Conservation (phyloP, 2,113 vertebrate species). For the Oncorhynchus nerka region DNA sequence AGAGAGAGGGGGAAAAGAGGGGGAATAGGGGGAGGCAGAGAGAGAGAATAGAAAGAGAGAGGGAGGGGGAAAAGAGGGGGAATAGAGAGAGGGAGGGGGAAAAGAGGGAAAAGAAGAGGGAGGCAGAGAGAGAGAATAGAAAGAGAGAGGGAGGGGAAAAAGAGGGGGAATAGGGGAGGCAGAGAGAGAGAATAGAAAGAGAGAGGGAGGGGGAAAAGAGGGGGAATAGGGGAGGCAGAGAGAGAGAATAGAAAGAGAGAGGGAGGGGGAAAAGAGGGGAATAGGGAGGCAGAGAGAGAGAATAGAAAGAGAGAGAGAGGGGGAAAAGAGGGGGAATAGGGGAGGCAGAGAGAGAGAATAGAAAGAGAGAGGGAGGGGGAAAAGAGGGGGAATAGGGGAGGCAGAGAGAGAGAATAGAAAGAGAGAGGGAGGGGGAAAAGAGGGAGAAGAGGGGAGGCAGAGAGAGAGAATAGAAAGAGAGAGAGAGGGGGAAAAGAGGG, state of each 20-base stretch:
- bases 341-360: neutral
- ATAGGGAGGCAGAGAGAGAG: too few species aligned
- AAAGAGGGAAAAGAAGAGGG: too few species aligned
- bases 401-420: constrained; percentile 6
- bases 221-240: too few species aligned
- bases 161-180: too few species aligned
- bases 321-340: too few species aligned
- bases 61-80: neutral
- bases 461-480: neutral
- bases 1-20: neutral
- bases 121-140: neutral
- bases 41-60: neutral
- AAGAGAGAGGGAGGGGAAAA: neutral
- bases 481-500: neutral
- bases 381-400: too few species aligned
- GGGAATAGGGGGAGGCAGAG: too few species aligned
- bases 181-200: constrained; percentile 3
- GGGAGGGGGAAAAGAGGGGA: neutral
- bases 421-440: neutral
- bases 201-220: neutral
- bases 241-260: neutral
- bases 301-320: neutral
- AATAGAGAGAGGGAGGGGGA: neutral
- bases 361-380: neutral
- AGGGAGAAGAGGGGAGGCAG: too few species aligned